Evolutionary conservation across 2,113 vertebrate species (phyloP).

Genomic region (Menidia beryllina): DNA sequence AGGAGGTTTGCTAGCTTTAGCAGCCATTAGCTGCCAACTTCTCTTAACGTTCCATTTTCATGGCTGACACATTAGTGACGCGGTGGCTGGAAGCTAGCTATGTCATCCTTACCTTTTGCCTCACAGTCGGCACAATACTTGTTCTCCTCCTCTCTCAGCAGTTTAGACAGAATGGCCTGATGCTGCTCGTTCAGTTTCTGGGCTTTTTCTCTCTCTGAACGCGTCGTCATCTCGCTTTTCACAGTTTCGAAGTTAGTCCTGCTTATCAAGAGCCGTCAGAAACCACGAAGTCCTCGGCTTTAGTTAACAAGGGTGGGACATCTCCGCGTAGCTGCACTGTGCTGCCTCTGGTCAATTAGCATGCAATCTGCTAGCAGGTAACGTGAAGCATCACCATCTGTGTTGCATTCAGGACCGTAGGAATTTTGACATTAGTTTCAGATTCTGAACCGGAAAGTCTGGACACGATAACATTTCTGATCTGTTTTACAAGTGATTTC

Average conservation of each 20-base stretch:
- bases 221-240: conserved; percentile 87
- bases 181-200: conserved; percentile 97
- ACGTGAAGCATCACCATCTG: conserved; percentile 14
- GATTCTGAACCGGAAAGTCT: neutral
- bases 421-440: conserved; percentile 14
- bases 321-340: conserved; percentile 14
- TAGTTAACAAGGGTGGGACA: conserved; percentile 40
- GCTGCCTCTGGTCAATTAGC: conserved; percentile 29
- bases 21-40: conserved; percentile 8
- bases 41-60: neutral
- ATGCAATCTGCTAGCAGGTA: conserved; percentile 60
- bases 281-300: conserved; percentile 7
- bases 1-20: conserved; percentile 29
- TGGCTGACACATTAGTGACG: neutral
- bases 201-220: conserved; percentile 94
- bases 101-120: conserved; percentile 86
- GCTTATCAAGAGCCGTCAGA: neutral
- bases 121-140: conserved; percentile 97
- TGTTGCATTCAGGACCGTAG: conserved; percentile 62
- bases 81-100: neutral
- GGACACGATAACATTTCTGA: neutral
- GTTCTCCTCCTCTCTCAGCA: conserved; percentile 93
- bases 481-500: neutral
- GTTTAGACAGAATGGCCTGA: conserved; percentile 92
- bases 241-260: conserved; percentile 7